A percentile compares a stretch with the other conserved stretches of the same genome.
phyloP scores from a whole-genome alignment of 2,113 vertebrate species.

The Arothron firmamentum region DNA sequence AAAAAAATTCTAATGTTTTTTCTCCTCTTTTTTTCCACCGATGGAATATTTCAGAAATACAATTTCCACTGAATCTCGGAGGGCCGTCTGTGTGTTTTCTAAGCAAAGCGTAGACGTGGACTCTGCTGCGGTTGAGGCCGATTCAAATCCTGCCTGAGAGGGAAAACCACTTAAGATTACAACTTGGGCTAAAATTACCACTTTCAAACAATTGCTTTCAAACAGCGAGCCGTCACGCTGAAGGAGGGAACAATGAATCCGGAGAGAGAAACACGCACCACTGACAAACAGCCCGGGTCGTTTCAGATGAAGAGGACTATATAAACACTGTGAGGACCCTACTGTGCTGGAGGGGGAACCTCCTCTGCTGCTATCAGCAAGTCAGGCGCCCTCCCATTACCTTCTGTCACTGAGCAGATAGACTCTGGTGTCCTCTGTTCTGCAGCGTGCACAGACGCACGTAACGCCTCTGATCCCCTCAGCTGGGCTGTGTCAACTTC shows the following conservation, averaged over 20 bases:
- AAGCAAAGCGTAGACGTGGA: constrained; percentile 31
- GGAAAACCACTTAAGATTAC: constrained; percentile 45
- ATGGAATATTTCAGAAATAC: constrained; percentile 12
- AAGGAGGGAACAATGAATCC: constrained; percentile 1
- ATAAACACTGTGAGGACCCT: not conserved
- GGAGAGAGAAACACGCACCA: constrained; percentile 35
- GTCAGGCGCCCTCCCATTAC: constrained; percentile 14
- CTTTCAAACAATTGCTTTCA: constrained; percentile 48
- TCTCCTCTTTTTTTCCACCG: constrained; percentile 2
- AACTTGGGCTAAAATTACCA: constrained; percentile 49
- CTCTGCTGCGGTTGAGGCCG: constrained; percentile 22
- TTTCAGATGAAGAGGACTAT: not conserved
- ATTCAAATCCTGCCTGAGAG: constrained; percentile 38
- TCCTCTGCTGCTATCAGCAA: constrained; percentile 28
- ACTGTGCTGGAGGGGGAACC: constrained; percentile 14
- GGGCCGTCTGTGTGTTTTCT: constrained; percentile 34
- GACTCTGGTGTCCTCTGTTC: not conserved
- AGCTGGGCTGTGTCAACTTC: not conserved
- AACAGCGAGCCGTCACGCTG: constrained; percentile 29
- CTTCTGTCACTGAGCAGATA: constrained; percentile 25
- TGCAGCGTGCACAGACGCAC: not conserved
- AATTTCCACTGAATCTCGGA: constrained; percentile 21
- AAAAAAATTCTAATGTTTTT: not conserved
- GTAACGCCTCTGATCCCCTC: not conserved
- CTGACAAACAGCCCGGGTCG: constrained; percentile 4